Conservation (phyloP, 2,888 invertebrate genomes). For the Philopedon plagiatum region DNA sequence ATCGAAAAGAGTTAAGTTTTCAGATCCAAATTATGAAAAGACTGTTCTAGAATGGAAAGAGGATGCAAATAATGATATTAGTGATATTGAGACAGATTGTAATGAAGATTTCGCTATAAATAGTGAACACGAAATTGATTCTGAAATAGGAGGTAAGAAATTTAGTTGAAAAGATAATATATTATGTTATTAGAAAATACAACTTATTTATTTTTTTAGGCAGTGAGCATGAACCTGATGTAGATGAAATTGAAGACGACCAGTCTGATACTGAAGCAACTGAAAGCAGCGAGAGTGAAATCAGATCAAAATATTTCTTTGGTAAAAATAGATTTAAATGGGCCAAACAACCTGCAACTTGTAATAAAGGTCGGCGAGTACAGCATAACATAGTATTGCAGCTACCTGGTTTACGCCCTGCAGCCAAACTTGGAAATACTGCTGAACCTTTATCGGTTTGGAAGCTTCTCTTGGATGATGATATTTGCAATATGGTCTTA, state of each 20-base stretch:
- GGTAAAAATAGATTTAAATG: conserved; percentile 35
- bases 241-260: conserved; percentile 23
- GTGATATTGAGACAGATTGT: conserved; percentile 1
- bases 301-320: conserved; percentile 27
- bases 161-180: not conserved
- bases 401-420: conserved; percentile 38
- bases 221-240: not conserved
- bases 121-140: conserved; percentile 2
- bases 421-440: conserved; percentile 27
- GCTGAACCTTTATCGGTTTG: conserved; percentile 29
- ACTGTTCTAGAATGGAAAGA: conserved; percentile 1
- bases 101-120: conserved; percentile 3
- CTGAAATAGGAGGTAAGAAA: not conserved
- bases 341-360: conserved; percentile 31
- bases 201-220: not conserved
- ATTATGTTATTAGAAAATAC: no score
- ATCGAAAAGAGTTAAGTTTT: conserved; percentile 15
- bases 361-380: conserved; percentile 38
- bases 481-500: conserved; percentile 22
- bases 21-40: not conserved
- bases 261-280: conserved; percentile 12
- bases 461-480: conserved; percentile 37
- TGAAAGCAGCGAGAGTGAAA: not conserved
- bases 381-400: conserved; percentile 35
- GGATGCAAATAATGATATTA: not conserved